A percentile compares a stretch with the other conserved stretches of the same genome.
These are phyloP conservation scores for Sesia apiformis DNA, from an alignment of 2,888 invertebrate species.

Conservation along the genomic window DNA sequence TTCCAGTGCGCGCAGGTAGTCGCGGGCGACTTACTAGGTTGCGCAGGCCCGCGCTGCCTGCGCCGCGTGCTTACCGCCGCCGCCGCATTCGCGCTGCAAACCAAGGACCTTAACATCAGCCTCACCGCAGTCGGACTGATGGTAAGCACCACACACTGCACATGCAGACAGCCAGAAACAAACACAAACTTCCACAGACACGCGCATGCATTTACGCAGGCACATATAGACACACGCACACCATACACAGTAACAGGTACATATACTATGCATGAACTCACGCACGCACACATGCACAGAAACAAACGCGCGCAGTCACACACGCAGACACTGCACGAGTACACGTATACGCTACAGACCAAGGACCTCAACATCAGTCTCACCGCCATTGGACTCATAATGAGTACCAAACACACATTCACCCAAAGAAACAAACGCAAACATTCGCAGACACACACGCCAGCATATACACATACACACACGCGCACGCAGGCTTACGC, in stretches of 20 bases:
- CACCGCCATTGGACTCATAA: conserved; percentile 52
- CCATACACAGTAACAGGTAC: neutral
- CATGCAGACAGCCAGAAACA: too few relatives aligned
- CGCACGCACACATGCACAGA: too few relatives aligned
- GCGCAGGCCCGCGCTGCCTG: conserved; percentile 93
- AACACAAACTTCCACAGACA: too few relatives aligned
- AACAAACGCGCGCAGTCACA: too few relatives aligned
- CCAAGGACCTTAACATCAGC: conserved; percentile 96
- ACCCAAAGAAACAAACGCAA: too few relatives aligned
- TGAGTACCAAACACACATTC: neutral
- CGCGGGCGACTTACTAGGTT: conserved; percentile 91
- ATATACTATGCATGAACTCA: too few relatives aligned
- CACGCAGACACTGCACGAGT: too few relatives aligned
- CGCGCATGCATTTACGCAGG: too few relatives aligned
- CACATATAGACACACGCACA: too few relatives aligned
- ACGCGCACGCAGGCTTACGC: neutral
- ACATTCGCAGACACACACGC: too few relatives aligned
- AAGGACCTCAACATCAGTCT: neutral
- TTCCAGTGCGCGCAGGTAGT: conserved; percentile 97
- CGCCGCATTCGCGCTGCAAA: conserved; percentile 96
- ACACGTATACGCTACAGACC: too few relatives aligned
- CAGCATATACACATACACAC: too few relatives aligned
- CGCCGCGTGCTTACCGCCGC: conserved; percentile 93
- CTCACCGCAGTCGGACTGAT: conserved; percentile 96
- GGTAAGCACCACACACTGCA: conserved; percentile 25